Evolutionary conservation across 2,113 vertebrate genomes (phyloP).

Genomic region (Periophthalmus modestus): DNA sequence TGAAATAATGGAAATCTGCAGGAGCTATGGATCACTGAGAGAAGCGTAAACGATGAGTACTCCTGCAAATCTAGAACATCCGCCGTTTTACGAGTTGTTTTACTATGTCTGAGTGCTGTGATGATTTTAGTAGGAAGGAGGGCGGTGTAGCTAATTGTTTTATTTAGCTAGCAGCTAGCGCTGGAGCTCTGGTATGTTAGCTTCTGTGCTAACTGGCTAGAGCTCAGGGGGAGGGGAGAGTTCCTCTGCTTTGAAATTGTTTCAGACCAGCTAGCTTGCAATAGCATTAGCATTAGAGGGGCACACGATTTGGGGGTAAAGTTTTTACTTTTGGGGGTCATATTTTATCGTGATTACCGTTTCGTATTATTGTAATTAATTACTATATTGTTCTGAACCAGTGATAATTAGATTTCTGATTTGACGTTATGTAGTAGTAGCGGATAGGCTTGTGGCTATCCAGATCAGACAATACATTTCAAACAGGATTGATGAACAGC

Average conservation of each 20-base stretch:
- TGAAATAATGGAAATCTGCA: slow-evolving; percentile 87
- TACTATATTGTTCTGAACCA: slow-evolving; percentile 13
- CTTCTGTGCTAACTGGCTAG: slow-evolving; percentile 68
- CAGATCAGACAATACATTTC: slow-evolving; percentile 68
- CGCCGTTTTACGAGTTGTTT: slow-evolving; percentile 41
- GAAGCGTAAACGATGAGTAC: slow-evolving; percentile 62
- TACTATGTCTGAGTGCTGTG: slow-evolving; percentile 45
- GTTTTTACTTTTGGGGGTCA: slow-evolving; percentile 47
- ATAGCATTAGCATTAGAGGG: slow-evolving; percentile 66
- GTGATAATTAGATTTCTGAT: slow-evolving; percentile 33
- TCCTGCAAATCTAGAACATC: slow-evolving; percentile 37
- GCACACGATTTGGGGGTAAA: slow-evolving; percentile 56
- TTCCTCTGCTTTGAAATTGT: slow-evolving; percentile 74
- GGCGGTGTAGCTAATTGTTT: slow-evolving; percentile 69
- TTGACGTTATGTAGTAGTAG: slow-evolving; percentile 51
- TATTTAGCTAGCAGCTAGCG: slow-evolving; percentile 69
- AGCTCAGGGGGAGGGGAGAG: slow-evolving; percentile 77
- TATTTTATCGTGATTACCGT: slow-evolving; percentile 44
- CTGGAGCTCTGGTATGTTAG: slow-evolving; percentile 72
- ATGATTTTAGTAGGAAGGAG: slow-evolving; percentile 47
- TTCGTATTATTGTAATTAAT: slow-evolving; percentile 35
- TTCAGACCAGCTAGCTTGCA: slow-evolving; percentile 67
- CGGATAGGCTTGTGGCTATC: slow-evolving; percentile 53
- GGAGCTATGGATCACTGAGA: slow-evolving; percentile 71
- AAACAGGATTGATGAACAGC: slow-evolving; percentile 65